Conservation (phyloP, 2,113 vertebrate species). For the Ameiurus melas region DNA sequence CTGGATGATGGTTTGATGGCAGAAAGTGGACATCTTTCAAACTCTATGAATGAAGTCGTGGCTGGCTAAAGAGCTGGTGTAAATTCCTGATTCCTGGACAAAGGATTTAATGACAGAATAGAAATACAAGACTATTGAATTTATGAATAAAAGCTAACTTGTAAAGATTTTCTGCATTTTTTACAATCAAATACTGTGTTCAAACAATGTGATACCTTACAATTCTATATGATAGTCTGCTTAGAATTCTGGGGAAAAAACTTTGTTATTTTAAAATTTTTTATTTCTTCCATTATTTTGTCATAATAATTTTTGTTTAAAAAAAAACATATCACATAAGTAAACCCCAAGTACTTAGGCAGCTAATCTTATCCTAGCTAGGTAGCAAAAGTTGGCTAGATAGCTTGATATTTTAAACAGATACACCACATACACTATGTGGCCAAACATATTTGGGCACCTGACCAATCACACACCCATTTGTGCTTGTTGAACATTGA, state of each 20-base stretch:
- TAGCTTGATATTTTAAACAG: background rate
- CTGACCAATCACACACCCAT: too few relatives aligned
- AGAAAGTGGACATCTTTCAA: background rate
- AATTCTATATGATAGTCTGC: background rate
- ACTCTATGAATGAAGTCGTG: slow-evolving; percentile 8
- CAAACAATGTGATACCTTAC: background rate
- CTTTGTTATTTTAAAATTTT: too few relatives aligned
- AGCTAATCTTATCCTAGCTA: too few relatives aligned
- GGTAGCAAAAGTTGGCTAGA: background rate
- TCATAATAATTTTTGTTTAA: too few relatives aligned
- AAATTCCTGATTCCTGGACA: background rate
- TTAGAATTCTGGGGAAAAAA: background rate
- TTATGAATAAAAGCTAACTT: background rate
- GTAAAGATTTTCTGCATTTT: background rate
- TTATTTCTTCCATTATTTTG: too few relatives aligned
- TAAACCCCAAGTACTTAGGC: too few relatives aligned
- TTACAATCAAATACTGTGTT: background rate
- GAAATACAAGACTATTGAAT: background rate
- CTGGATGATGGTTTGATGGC: background rate
- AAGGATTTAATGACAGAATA: slow-evolving; percentile 5
- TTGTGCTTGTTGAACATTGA: too few relatives aligned
- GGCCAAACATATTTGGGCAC: background rate
- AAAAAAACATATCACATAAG: too few relatives aligned
- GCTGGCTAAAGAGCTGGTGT: slow-evolving; percentile 9
- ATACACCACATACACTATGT: background rate